Percentiles rank a stretch among this genome's conserved stretches.
phyloP scores from a whole-genome alignment of 2,113 vertebrate species.

The Anseranas semipalmata region DNA sequence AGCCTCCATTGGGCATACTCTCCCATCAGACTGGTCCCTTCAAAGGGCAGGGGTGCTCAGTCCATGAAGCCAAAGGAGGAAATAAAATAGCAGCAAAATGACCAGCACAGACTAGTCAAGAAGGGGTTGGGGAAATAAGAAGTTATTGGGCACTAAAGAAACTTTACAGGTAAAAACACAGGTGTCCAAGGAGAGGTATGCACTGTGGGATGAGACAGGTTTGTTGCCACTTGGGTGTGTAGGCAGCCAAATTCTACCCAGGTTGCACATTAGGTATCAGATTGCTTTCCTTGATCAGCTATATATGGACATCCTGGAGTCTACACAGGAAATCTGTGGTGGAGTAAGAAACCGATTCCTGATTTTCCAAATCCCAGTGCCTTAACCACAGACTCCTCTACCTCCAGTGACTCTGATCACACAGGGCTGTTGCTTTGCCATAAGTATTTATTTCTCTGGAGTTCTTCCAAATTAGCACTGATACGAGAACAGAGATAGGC shows the following conservation, averaged over 20 bases:
- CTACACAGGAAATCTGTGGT: not conserved
- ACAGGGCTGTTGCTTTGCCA: accelerated
- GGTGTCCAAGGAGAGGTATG: not conserved
- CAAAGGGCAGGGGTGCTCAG: not conserved
- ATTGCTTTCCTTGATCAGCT: not conserved
- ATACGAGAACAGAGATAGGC: not conserved
- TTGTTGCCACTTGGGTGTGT: not conserved
- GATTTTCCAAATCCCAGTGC: not conserved
- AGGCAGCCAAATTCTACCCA: not conserved
- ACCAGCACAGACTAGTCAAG: not conserved
- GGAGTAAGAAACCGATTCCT: not conserved
- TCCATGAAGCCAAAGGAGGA: not conserved
- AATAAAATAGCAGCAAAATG: not conserved
- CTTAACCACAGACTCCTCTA: not conserved
- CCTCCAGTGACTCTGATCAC: not conserved
- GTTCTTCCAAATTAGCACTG: not conserved
- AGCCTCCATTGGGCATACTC: not conserved
- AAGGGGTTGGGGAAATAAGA: not conserved
- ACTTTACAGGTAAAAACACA: not conserved
- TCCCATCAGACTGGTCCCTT: not conserved
- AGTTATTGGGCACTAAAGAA: not conserved
- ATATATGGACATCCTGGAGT: not conserved
- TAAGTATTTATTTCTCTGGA: not conserved
- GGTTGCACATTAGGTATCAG: not conserved
- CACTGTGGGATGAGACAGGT: accelerated